Evolutionary conservation across 2,113 vertebrate genomes (phyloP), one percentile per base, ranked within the genome.

Genomic region (Hydropotes inermis): DNA sequence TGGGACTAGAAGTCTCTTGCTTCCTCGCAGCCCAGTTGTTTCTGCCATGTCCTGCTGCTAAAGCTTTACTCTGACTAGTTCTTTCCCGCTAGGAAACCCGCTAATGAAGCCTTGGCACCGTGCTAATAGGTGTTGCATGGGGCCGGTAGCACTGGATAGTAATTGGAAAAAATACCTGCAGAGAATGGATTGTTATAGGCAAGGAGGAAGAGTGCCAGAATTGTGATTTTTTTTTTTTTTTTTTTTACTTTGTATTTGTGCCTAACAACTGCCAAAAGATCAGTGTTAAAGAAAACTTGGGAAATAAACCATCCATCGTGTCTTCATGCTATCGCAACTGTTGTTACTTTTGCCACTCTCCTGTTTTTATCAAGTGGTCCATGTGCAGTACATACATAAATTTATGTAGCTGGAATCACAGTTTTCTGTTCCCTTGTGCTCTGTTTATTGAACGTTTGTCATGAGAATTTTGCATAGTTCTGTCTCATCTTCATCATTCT

Each of bases 31-130:
- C 85, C 39, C 50, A 25, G 1, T 74, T 81, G 64, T 54, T 89
- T 60, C 86, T 95, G 93, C 76, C 30, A 27, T 43, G 6, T 93
- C 83, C 76, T 81, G 87, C 97, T 96, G 94, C 87, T 96, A 70
- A 92, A 90, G 64, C 79, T 36, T 50, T 9, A 27, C 61, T 74
- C 45, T 92, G 81, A 87, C 95, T 94, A 82, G 81, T 82, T 89
- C 76, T 55, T 25, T 79, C 94, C 87, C 92, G 15, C 55, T 52
- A 92, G 96, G 94, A 87, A 57, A 79, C 64, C 45, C 15, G n/a
- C 86, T 98, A 91, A 92, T 94, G 92, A 98, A 50, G 79, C 84
- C 9, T 7, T n/a, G 55, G 87, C n/a, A 7, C 54, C 1, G 0
- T 87, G 43, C 8, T 57, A 19, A 33, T 79, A 61, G 97, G 61